Base-by-base conservation (phyloP, 92 coral and sea anemone genomes). In the Heteractis magnifica region DNA sequence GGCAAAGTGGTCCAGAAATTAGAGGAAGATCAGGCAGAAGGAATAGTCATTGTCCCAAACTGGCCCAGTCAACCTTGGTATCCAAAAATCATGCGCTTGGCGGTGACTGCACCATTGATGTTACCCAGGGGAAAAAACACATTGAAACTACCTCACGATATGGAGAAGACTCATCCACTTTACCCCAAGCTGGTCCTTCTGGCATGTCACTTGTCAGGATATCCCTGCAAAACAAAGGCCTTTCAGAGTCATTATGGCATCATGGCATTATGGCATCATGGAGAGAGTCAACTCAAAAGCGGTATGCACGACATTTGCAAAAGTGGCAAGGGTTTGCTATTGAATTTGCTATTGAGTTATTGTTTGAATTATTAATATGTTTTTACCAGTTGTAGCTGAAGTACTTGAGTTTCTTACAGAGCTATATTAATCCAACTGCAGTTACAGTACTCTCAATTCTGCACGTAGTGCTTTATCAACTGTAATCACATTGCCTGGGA, bases 171-270 rank as follows among this genome's bases (percentile, higher is more conserved):
- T 53, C 92, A 89, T 74, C 80, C 83, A 51, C n/a, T n/a, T n/a
- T n/a, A n/a, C n/a, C 19, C 85, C 49, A 72, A 81, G 85, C 65
- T 86, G 58, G 70, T 14, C 62, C 86, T 87, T 77, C 90, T 87
- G 90, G 81, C 90, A 72, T 82, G 80, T 72, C 81, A 87, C 90
- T 87, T 82, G 71, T 87, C 87, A 49, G 79, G 90, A 75, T 56
- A 77, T 82, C 87, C 83, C 81, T 87, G 64, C 20, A 65, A 1
- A 65, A 77, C 75, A 75, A 81, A 75, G 86, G 85, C 44, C 44
- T 34, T 34, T 34, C 44, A 34, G 44, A 34, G 44, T 34, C 3
- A 34, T 34, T 2, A 34, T 34, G 44, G 2, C 44, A n/a, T n/a
- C n/a, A n/a, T n/a, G n/a, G n/a, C n/a, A n/a, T n/a, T n/a, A n/a